Evolutionary conservation across 2,113 vertebrate genomes (phyloP), one percentile per base, ranked within the genome.

Genomic region (Trogon surrucura): DNA sequence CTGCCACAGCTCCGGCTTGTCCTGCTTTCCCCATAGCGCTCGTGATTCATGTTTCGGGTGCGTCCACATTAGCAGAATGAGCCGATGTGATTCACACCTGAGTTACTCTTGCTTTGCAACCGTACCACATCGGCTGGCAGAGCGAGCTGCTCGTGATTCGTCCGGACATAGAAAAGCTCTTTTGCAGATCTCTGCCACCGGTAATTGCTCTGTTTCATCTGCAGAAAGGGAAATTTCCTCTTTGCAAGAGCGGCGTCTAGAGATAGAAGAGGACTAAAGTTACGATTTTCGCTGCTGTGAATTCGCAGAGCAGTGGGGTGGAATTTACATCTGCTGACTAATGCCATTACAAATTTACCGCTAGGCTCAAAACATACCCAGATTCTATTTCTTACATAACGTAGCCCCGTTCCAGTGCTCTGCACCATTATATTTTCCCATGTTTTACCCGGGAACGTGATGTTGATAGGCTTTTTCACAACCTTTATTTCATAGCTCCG

Each of bases 131-230:
- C 80, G 88, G 67, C 88, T 87, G 22, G 0, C 19, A 5, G 67
- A 73, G 34, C 71, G 38, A 85, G 60, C 66, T 74, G 54, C 61
- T 90, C 8, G 5, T 65, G 87, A 53, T n/a, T 62, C 61, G 64
- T 56, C 72, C 67, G 84, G 79, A 53, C 7, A 0, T 47, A 7
- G 34, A 64, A 58, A 47, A 41, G 61, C 60, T 71, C 5, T 29
- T 41, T 17, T 32, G 44, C 78, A 79, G 72, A 83, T 73, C 45
- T 51, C 25, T 47, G 32, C 44, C 2, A 1, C 57, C 41, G 23
- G 8, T 65, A 69, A 80, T 87, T 83, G 87, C 78, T 73, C 32
- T 50, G 45, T 84, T 93, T 75, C 73, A 47, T 88, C 83, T 80
- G 69, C 62, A 80, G 67, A 65, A 60, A 58, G 45, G 58, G 78